Base-by-base conservation (phyloP, 2,113 vertebrate genomes). In the Periophthalmodon schlosseri region DNA sequence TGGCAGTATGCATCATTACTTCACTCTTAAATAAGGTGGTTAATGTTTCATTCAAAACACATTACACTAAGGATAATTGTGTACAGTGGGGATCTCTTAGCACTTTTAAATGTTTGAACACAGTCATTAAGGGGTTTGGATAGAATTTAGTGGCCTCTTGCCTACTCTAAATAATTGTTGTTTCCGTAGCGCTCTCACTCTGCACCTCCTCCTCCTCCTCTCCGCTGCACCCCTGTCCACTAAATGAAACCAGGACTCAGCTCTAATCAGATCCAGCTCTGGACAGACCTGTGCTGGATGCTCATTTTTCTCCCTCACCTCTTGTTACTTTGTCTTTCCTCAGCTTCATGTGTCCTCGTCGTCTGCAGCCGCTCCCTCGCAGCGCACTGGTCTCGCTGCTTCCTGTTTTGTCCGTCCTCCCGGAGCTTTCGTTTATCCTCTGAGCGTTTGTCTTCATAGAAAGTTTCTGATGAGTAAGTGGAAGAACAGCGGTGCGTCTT, bases 241-340 rank as follows among this genome's bases (percentile, higher is more conserved):
- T 91, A 63, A 90, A 92, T 85, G 81, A 84, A 82, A 91, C 79
- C 91, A 91, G 90, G 84, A 76, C 84, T 79, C 76, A 82, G 72
- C 84, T 4, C 83, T 91, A 92, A 92, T 91, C 85, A 90, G 86
- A 90, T 57, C 82, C 91, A 92, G 90, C 87, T 87, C 79, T 83
- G 61, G 80, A 89, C 87, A 69, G 76, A 88, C 82, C 77, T 85
- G 76, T 73, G 66, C 78, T 72, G 84, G 77, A 67, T 57, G 46
- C 71, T 84, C 89, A 88, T 89, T 89, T 84, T 78, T 91, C 89
- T 83, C 70, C 24, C 70, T 82, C 80, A 84, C 85, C 77, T 89
- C 82, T 70, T 69, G 73, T 80, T 82, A 76, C 75, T 89, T 83
- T 80, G 79, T 85, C 90, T 88, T 82, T 82, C 84, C 73, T 81